Evolutionary conservation across 2,797 vertebrate species (phyloP), one percentile per base, ranked within the genome.

Genomic region (Amblyopsis hoosieri): DNA sequence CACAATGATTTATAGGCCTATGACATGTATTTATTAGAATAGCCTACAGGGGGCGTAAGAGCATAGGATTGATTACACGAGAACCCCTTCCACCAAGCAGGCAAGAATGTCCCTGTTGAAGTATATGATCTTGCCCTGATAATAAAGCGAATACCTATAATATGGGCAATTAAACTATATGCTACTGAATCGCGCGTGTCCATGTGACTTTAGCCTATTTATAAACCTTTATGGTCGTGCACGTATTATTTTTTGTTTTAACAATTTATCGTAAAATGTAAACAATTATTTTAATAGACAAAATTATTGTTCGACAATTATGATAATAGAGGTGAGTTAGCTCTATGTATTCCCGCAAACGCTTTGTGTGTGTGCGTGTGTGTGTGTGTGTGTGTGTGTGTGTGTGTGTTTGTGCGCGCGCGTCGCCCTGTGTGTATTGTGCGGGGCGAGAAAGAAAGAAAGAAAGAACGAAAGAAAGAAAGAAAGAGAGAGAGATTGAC

Each of bases 1-100:
- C 37, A 42, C 9, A 8, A 7, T 7, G 37, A 9, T 9, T 42
- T 42, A 42, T 9, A 42, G 37, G 37, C 3, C 9, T 42, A 42
- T 2, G 37, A 42, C 9, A 7, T 42, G 37, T 23, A 23, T 23
- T 46, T n/a, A 15, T 8, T 12, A 4, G 60, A 69, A 1, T 23
- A 10, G 6, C 73, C 87, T 75, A 59, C 56, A 79, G 87, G 80
- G 78, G 84, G 85, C 87, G 82, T 45, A 2, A 76, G 72, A 84
- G 85, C 9, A 42, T 59, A 47, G 53, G 9, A 0, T 47, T 60
- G 62, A 80, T 75, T 1, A 3, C 15, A 19, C 4, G 6, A 9
- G 31, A 67, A 53, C 29, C 15, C 5, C 1, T 14, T 4, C 53
- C 15, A 4, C 15, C 50, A n/a, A 9, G 14, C 61, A 59, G 53